A percentile compares a stretch with the other conserved stretches of the same genome.
Evolutionary conservation across 2,113 vertebrate genomes (phyloP).

Genomic region (Odontophorus gujanensis): DNA sequence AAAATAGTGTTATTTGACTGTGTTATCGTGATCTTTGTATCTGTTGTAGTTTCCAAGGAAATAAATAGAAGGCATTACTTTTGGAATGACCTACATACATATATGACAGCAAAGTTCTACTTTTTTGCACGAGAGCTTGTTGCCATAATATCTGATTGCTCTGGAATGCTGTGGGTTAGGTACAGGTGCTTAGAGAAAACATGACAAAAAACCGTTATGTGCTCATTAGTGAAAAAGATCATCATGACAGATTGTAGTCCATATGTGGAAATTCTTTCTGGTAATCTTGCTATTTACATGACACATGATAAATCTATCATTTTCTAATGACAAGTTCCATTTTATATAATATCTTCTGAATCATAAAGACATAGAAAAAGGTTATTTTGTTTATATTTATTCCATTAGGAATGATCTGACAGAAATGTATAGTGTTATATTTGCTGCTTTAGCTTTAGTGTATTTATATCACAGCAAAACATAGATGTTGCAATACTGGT

Average conservation of each 20-base stretch:
- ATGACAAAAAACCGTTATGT: slow-evolving; percentile 48
- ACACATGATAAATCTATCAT: slow-evolving; percentile 22
- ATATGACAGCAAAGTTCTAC: not conserved
- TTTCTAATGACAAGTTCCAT: slow-evolving; percentile 37
- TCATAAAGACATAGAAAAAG: not conserved
- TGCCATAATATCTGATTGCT: slow-evolving; percentile 48
- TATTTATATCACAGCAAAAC: not conserved
- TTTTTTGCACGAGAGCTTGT: not conserved
- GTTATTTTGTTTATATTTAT: not conserved
- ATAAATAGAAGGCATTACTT: no score
- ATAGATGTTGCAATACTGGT: not conserved
- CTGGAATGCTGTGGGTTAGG: slow-evolving; percentile 48
- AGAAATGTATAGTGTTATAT: not conserved
- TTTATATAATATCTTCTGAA: not conserved
- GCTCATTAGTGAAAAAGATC: slow-evolving; percentile 67
- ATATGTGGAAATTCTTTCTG: slow-evolving; percentile 30
- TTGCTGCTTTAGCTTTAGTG: not conserved
- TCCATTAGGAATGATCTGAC: not conserved
- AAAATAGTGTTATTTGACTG: no score
- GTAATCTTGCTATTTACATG: slow-evolving; percentile 38
- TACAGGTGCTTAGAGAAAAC: slow-evolving; percentile 54
- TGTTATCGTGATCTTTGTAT: no score
- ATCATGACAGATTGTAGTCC: slow-evolving; percentile 57
- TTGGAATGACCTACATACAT: not conserved
- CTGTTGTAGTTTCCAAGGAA: no score